Percentiles rank a stretch among this genome's conserved stretches.
Evolutionary conservation across 2,888 invertebrate species (phyloP).

Genomic region (Archaeoteleia sp.): DNA sequence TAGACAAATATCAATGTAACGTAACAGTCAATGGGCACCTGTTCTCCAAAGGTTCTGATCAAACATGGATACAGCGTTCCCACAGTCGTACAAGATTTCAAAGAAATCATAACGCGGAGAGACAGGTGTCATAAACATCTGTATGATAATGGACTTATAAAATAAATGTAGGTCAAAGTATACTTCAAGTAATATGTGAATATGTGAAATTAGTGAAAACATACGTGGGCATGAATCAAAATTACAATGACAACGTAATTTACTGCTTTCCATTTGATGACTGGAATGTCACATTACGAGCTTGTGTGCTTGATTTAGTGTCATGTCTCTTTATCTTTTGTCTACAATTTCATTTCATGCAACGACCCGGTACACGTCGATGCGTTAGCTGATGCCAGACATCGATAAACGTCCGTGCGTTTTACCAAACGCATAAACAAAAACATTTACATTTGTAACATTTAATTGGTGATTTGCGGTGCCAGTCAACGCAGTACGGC

Average conservation of each 20-base stretch:
- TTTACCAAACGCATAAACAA: constrained; percentile 70
- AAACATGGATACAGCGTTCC: constrained; percentile 58
- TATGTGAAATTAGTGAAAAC: constrained; percentile 19
- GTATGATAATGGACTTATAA: constrained; percentile 17
- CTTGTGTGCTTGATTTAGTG: constrained; percentile 52
- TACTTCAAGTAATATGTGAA: not conserved
- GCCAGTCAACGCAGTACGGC: constrained; percentile 58
- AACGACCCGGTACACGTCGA: constrained; percentile 61
- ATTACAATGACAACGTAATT: constrained; percentile 46
- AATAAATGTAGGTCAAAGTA: constrained; percentile 16
- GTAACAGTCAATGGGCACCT: constrained; percentile 50
- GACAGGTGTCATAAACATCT: constrained; percentile 41
- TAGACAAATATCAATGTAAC: constrained; percentile 57
- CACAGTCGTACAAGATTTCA: constrained; percentile 49
- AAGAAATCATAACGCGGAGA: constrained; percentile 22
- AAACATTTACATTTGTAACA: constrained; percentile 68
- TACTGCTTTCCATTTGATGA: constrained; percentile 46
- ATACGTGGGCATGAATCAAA: constrained; percentile 38
- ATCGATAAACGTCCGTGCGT: constrained; percentile 71
- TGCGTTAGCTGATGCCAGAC: constrained; percentile 66
- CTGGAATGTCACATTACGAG: constrained; percentile 39
- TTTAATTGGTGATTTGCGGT: constrained; percentile 69
- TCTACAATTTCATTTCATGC: constrained; percentile 62
- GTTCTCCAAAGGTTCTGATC: constrained; percentile 47
- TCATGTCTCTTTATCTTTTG: constrained; percentile 60